Evolutionary conservation across 2,888 invertebrate genomes (phyloP).

Genomic region (Noctua comes): DNA sequence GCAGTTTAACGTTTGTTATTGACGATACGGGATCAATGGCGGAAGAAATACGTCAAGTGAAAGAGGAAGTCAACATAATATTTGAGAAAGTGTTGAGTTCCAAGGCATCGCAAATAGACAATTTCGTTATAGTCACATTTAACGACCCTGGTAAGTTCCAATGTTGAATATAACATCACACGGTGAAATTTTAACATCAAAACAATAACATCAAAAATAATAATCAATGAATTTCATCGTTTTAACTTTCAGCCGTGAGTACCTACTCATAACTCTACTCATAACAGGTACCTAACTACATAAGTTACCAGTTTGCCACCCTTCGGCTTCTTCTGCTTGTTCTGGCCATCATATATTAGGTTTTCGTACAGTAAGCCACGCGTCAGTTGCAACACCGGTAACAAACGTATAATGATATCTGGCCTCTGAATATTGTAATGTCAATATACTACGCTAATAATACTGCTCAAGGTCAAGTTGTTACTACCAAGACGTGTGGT

Average conservation of each 20-base stretch:
- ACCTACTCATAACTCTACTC: neutral
- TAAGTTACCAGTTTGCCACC: neutral
- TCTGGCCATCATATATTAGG: neutral
- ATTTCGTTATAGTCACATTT: conserved; percentile 81
- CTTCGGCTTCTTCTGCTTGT: neutral
- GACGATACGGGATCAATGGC: conserved; percentile 81
- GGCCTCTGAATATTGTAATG: neutral
- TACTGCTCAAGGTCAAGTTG: neutral
- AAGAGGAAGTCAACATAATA: conserved; percentile 70
- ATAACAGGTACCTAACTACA: neutral
- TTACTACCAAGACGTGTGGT: neutral
- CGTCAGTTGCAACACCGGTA: neutral
- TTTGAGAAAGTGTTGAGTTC: conserved; percentile 77
- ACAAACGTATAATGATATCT: neutral
- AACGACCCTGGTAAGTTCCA: conserved; percentile 80
- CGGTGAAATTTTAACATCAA: too few relatives aligned
- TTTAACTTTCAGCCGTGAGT: neutral
- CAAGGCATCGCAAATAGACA: conserved; percentile 76
- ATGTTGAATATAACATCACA: neutral
- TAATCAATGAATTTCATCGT: neutral
- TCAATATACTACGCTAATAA: neutral
- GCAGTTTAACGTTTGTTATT: conserved; percentile 81
- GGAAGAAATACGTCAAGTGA: conserved; percentile 77
- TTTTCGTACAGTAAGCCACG: neutral
- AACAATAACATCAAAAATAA: neutral